phyloP scores from a whole-genome alignment of 2,113 vertebrate species.

The Amia ocellicauda region DNA sequence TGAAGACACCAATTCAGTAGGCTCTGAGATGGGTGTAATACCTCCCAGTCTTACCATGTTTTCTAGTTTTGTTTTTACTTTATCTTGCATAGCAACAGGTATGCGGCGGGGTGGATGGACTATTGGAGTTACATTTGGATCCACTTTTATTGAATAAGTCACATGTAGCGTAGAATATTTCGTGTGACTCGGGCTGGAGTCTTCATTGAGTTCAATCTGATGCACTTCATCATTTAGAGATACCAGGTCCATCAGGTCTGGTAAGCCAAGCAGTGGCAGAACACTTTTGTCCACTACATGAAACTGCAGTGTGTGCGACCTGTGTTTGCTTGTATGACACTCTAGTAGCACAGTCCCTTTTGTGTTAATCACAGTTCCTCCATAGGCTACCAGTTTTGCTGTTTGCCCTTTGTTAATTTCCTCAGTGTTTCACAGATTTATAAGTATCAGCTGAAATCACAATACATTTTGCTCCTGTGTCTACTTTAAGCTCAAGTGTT shows the following conservation, averaged over 20 bases:
- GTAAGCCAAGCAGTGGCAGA: not conserved
- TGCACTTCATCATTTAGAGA: not conserved
- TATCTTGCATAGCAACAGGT: constrained; percentile 8
- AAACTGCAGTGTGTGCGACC: not conserved
- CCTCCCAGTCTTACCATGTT: not conserved
- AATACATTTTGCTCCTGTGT: constrained; percentile 9
- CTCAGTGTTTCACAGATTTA: not conserved
- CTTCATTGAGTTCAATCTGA: not conserved
- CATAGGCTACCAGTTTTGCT: not conserved
- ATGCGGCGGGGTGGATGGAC: not conserved
- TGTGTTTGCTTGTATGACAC: not conserved
- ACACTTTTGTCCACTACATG: not conserved
- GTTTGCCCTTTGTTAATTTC: not conserved
- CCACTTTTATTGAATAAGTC: constrained; percentile 13
- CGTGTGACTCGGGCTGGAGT: not conserved
- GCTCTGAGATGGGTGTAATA: not conserved
- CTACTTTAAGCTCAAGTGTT: constrained; percentile 4
- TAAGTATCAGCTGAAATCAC: not conserved
- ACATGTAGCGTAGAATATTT: not conserved
- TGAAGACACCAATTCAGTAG: constrained; percentile 14
- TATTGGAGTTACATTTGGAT: not conserved
- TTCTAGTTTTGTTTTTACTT: not conserved
- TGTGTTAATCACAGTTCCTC: not conserved
- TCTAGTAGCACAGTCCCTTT: not conserved
- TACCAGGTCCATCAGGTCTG: not conserved